A percentile compares a stretch with the other conserved stretches of the same genome.
phyloP scores from a whole-genome alignment of 2,888 invertebrate genomes.

The Eristalis pertinax region DNA sequence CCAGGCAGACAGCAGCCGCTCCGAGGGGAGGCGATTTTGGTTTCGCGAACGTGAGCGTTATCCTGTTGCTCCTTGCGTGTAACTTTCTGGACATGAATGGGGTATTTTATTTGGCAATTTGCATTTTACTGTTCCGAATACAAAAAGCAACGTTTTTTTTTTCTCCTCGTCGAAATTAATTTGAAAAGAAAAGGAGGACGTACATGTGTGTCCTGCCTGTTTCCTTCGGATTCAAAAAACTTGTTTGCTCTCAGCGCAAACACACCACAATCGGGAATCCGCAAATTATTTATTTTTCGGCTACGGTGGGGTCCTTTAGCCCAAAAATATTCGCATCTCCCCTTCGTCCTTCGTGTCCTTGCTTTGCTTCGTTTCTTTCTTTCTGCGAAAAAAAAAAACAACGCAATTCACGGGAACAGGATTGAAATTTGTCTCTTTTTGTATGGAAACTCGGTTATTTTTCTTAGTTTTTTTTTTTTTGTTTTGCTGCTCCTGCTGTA shows the following conservation, averaged over 20 bases:
- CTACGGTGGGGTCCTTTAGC: slow-evolving; percentile 40
- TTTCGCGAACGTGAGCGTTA: not conserved
- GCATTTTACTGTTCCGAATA: slow-evolving; percentile 49
- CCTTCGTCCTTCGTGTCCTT: not conserved
- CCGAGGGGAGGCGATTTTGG: slow-evolving; percentile 9
- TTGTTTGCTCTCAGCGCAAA: slow-evolving; percentile 31
- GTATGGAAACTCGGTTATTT: not conserved
- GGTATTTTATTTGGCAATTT: slow-evolving; percentile 59
- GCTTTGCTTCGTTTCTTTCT: not conserved
- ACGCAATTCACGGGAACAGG: slow-evolving; percentile 19
- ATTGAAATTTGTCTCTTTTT: slow-evolving; percentile 59
- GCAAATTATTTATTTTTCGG: slow-evolving; percentile 53
- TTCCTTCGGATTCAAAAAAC: slow-evolving; percentile 25
- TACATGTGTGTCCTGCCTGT: not conserved
- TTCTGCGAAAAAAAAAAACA: slow-evolving; percentile 5
- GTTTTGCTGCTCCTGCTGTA: not conserved
- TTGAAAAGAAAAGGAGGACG: slow-evolving; percentile 24
- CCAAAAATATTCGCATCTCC: slow-evolving; percentile 30
- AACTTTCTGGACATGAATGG: slow-evolving; percentile 30
- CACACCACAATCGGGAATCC: slow-evolving; percentile 31
- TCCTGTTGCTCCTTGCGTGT: not conserved
- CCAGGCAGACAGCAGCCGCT: too few relatives aligned
- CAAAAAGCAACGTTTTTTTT: not conserved
- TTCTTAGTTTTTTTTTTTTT: too few relatives aligned
- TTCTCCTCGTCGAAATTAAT: slow-evolving; percentile 27